These are phyloP conservation scores for Sarcophaga subvicina DNA, from an alignment of 2,888 invertebrate species.

Conservation along the genomic window DNA sequence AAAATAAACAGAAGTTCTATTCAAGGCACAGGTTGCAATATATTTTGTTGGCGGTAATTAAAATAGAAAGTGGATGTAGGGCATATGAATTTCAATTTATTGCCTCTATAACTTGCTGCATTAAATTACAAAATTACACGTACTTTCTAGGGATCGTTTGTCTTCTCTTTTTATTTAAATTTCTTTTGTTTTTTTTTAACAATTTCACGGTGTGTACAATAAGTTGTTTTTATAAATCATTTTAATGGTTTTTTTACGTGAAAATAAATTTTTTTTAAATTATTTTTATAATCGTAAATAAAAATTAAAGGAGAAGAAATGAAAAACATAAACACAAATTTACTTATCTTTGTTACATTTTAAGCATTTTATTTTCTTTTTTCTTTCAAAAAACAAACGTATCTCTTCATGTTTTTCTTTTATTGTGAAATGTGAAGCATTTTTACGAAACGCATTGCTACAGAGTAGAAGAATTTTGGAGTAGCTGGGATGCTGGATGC, in stretches of 20 bases:
- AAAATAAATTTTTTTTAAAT: slow-evolving; percentile 16
- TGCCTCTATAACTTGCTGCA: too few species aligned
- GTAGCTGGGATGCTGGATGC: slow-evolving; percentile 8
- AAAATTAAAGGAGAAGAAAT: slow-evolving; percentile 31
- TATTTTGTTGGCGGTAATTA: too few species aligned
- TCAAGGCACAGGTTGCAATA: too few species aligned
- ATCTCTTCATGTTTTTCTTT: background rate
- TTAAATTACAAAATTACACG: too few species aligned
- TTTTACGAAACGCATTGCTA: slow-evolving; percentile 24
- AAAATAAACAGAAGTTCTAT: too few species aligned
- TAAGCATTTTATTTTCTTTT: background rate
- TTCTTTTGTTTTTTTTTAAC: too few species aligned
- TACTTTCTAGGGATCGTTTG: too few species aligned
- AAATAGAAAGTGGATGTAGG: too few species aligned
- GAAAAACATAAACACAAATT: background rate
- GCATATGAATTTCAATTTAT: too few species aligned
- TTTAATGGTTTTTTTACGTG: slow-evolving; percentile 43
- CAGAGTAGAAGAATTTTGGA: background rate
- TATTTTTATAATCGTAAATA: slow-evolving; percentile 18
- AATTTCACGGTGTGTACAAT: slow-evolving; percentile 16
- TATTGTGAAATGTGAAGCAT: slow-evolving; percentile 9
- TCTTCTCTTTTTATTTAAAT: too few species aligned
- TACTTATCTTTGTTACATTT: slow-evolving; percentile 28
- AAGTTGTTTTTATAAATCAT: slow-evolving; percentile 40
- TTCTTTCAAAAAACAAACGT: background rate